Evolutionary conservation across 2,797 vertebrate species (phyloP).

Genomic region (Poeciliopsis paucimaculata): DNA sequence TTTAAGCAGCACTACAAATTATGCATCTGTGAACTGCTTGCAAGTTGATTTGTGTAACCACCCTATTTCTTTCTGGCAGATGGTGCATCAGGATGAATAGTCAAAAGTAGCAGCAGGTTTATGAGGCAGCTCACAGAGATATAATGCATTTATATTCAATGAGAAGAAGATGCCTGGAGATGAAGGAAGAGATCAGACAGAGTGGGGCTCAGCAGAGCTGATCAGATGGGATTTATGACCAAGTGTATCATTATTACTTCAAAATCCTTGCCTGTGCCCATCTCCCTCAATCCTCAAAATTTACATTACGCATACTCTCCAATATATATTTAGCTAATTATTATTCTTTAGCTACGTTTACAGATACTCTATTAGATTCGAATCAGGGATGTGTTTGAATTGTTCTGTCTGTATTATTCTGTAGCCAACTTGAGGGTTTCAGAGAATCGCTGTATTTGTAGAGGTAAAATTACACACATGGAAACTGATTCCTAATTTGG

Average conservation of each 20-base stretch:
- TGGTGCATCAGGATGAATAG: constrained; percentile 22
- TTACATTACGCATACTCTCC: neutral
- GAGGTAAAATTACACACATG: neutral
- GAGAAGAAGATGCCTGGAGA: constrained; percentile 12
- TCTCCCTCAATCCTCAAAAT: neutral
- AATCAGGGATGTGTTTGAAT: neutral
- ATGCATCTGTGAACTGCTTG: constrained; percentile 23
- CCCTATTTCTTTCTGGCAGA: constrained; percentile 29
- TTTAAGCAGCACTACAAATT: constrained; percentile 13
- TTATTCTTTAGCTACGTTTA: neutral
- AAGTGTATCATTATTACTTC: neutral
- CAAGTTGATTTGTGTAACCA: constrained; percentile 4
- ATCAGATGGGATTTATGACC: constrained; percentile 15
- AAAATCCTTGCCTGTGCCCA: neutral
- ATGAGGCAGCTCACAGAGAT: constrained; percentile 13
- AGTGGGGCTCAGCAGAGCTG: constrained; percentile 4
- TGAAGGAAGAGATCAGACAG: constrained; percentile 11
- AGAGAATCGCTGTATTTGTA: neutral
- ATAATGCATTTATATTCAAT: constrained; percentile 38
- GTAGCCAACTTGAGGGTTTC: neutral
- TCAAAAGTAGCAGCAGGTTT: constrained; percentile 6
- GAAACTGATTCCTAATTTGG: neutral
- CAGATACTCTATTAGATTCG: neutral
- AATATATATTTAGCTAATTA: neutral
- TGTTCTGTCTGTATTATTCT: neutral